A percentile compares a stretch with the other conserved stretches of the same genome.
Conservation (phyloP, 1,140 invertebrate genomes). For the Lerema accius region DNA sequence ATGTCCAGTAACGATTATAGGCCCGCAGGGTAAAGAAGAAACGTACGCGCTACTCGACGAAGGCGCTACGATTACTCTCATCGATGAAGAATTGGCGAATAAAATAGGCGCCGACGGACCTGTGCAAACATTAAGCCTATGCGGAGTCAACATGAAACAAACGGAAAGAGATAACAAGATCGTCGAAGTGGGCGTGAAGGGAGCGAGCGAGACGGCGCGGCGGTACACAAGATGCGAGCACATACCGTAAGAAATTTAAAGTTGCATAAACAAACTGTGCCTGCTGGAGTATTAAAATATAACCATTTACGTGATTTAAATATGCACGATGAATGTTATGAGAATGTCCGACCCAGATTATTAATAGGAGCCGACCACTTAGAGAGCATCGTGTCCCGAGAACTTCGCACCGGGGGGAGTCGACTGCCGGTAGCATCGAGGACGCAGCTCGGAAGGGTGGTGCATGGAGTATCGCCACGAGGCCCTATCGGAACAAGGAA, state of each 20-base stretch:
- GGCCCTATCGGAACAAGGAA: conserved; percentile 7
- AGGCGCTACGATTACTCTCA: conserved; percentile 32
- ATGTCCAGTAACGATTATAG: conserved; percentile 9
- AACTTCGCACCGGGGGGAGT: conserved; percentile 15
- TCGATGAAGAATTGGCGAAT: conserved; percentile 22
- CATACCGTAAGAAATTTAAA: conserved; percentile 8
- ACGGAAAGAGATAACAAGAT: not conserved
- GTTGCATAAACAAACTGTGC: not conserved
- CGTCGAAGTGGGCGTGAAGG: not conserved
- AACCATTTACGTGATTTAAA: not conserved
- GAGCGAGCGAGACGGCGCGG: not conserved
- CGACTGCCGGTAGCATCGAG: conserved; percentile 33
- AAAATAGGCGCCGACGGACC: conserved; percentile 22
- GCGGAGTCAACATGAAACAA: conserved; percentile 7
- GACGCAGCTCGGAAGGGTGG: conserved; percentile 35
- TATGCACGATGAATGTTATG: conserved; percentile 5
- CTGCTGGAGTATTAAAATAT: conserved; percentile 1
- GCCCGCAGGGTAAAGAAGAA: not conserved
- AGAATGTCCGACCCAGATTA: conserved; percentile 26
- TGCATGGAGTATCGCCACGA: conserved; percentile 29
- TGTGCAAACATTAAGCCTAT: conserved; percentile 7
- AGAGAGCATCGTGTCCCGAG: conserved; percentile 26
- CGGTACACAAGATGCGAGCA: not conserved
- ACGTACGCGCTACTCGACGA: conserved; percentile 36
- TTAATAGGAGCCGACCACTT: conserved; percentile 38